These are phyloP conservation scores for Drosophila lacicola DNA, from an alignment of 2,888 invertebrate species.

Conservation along the genomic window DNA sequence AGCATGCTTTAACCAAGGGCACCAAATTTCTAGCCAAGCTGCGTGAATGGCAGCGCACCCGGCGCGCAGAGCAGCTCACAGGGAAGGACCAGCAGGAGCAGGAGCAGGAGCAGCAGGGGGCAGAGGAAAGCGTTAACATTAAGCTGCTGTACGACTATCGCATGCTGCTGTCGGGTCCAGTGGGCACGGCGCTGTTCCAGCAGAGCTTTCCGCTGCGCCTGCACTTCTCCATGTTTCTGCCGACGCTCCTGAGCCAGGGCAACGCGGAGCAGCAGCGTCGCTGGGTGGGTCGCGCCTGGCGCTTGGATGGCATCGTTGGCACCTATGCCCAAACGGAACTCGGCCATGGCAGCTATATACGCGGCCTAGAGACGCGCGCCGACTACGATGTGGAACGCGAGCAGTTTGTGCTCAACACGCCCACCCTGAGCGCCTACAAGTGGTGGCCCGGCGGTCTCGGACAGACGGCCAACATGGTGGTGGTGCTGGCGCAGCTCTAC, in stretches of 20 bases:
- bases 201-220: conserved; percentile 87
- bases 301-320: conserved; percentile 92
- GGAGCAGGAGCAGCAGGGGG: conserved; percentile 85
- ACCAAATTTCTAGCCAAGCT: conserved; percentile 88
- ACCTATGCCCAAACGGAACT: conserved; percentile 98
- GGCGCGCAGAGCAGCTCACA: not conserved
- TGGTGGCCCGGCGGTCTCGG: conserved; percentile 99
- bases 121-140: conserved; percentile 73
- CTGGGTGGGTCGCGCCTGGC: conserved; percentile 94
- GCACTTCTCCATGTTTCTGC: conserved; percentile 96
- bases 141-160: conserved; percentile 68
- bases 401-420: conserved; percentile 95
- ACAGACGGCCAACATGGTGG: conserved; percentile 95
- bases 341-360: conserved; percentile 96
- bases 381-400: conserved; percentile 92
- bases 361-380: conserved; percentile 95
- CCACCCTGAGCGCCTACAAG: conserved; percentile 94
- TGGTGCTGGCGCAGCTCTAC: conserved; percentile 95
- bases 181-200: conserved; percentile 79
- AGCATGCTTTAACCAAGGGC: conserved; percentile 65
- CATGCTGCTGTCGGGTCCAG: conserved; percentile 68
- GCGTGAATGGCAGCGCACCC: conserved; percentile 86
- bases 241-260: conserved; percentile 93
- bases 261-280: conserved; percentile 93
- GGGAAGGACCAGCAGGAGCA: not conserved